Base-by-base conservation (phyloP, 2,888 invertebrate species). In the Prosapia bicincta region DNA sequence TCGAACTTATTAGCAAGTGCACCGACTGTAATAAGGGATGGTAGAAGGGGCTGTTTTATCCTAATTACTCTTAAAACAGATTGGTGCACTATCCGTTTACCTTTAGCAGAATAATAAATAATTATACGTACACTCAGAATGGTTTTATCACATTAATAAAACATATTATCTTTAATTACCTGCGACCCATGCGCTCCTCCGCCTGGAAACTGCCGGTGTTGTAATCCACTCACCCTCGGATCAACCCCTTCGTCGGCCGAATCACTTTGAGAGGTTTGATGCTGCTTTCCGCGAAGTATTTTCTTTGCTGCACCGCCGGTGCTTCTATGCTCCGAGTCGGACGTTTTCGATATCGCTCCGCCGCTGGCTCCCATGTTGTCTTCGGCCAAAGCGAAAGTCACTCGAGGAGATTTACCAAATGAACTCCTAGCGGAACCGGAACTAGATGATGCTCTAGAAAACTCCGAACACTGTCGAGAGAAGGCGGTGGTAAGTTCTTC, bases 351-450 rank as follows among this genome's bases (percentile, higher is more conserved):
- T 2, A 75, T 75, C 10, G 76, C 78, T 67, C 79, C 77, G 10
- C 79, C 79, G 66, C 76, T 76, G 0, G 79, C 82, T 79, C 82
- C 82, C 82, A 82, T 82, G 80, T 79, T 80, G 66, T 79, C 81
- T 80, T 82, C 82, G 78, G 82, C 81, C 74, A 83, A 81, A 76
- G 83, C 82, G 77, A 82, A 82, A 69, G 81, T 82, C 76, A 83
- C 82, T 73, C 81, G 81, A 43, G 83, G 80, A 23, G 79, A 80
- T 79, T 83, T 83, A 80, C 83, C 83, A 78, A 82, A 83, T 80
- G 82, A 81, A 77, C 83, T 81, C 78, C 82, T 81, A 38, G 78
- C 78, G 65, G 80, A 80, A 72, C 77, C 78, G 72, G 80, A 80
- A 77, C 78, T 76, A 15, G 76, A 74, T 0, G 76, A 76, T 13